A percentile compares a stretch with the other conserved stretches of the same genome.
These are phyloP conservation scores for Motacilla alba DNA, from an alignment of 2,113 vertebrate species.

Conservation along the genomic window DNA sequence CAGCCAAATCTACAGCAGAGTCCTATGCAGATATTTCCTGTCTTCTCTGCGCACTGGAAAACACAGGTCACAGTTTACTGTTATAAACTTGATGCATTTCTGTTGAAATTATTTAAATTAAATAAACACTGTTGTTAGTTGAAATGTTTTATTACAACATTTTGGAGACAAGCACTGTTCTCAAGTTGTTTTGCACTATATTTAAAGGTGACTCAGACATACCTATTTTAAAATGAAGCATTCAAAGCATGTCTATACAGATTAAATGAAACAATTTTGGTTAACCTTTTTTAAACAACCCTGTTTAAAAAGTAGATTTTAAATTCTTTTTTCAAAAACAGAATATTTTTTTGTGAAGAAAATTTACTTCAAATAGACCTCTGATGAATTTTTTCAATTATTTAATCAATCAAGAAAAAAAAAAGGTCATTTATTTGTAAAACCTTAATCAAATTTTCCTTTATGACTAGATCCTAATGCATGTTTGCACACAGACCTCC, in stretches of 20 bases:
- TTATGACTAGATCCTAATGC: neutral
- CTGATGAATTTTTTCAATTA: neutral
- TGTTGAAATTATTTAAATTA: neutral
- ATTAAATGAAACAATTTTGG: neutral
- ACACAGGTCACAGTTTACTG: neutral
- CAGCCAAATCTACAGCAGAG: neutral
- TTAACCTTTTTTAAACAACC: neutral
- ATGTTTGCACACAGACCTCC: slow-evolving; percentile 10
- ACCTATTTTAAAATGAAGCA: neutral
- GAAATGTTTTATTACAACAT: neutral
- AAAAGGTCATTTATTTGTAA: neutral
- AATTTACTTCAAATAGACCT: neutral
- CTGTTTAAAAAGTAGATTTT: neutral
- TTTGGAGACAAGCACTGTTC: neutral
- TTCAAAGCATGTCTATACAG: neutral
- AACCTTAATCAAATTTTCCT: slow-evolving; percentile 3
- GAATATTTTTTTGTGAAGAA: neutral
- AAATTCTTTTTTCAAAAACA: neutral
- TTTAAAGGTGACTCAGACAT: neutral
- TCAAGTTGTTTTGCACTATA: neutral
- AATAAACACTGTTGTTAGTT: neutral
- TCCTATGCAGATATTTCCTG: neutral
- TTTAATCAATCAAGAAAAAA: neutral
- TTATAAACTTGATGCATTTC: neutral
- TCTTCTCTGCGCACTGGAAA: neutral